Evolutionary conservation across 2,113 vertebrate genomes (phyloP).

Genomic region (Poeciliopsis retropinna): DNA sequence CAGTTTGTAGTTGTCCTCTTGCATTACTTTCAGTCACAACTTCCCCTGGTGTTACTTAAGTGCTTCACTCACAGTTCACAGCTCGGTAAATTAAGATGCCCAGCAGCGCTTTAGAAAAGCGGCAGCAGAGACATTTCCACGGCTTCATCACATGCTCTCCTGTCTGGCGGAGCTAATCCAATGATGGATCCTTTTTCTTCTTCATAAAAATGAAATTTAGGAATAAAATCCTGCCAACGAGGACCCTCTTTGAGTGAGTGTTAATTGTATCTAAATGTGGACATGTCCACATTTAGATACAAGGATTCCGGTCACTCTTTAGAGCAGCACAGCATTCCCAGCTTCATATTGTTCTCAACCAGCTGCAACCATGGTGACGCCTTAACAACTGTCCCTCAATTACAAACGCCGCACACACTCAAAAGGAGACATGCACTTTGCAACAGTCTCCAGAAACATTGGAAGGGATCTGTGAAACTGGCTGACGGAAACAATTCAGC

Average conservation of each 20-base stretch:
- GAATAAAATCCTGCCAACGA: constrained; percentile 9
- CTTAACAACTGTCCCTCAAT: constrained; percentile 66
- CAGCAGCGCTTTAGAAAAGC: constrained; percentile 63
- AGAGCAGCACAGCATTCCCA: constrained; percentile 53
- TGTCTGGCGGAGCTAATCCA: constrained; percentile 30
- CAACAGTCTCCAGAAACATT: constrained; percentile 32
- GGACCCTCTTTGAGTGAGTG: constrained; percentile 8
- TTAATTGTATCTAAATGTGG: constrained; percentile 7
- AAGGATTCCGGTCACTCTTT: constrained; percentile 53
- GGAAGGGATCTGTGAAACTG: constrained; percentile 2
- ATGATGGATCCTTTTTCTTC: constrained; percentile 25
- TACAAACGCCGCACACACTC: constrained; percentile 13
- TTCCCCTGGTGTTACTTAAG: constrained; percentile 19
- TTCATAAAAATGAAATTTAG: constrained; percentile 12
- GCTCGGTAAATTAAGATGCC: constrained; percentile 64
- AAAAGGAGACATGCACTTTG: constrained; percentile 8
- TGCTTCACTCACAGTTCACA: constrained; percentile 51
- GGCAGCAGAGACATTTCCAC: constrained; percentile 51
- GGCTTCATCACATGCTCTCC: constrained; percentile 33
- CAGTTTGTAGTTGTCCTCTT: constrained; percentile 32
- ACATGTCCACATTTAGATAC: too few relatives aligned
- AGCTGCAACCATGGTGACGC: constrained; percentile 75
- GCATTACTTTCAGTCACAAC: constrained; percentile 17
- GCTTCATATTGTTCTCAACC: constrained; percentile 63
- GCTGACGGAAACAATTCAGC: not conserved